These are phyloP conservation scores for Oryctolagus cuniculus DNA, from an alignment of 2,113 vertebrate species.

Conservation along the genomic window DNA sequence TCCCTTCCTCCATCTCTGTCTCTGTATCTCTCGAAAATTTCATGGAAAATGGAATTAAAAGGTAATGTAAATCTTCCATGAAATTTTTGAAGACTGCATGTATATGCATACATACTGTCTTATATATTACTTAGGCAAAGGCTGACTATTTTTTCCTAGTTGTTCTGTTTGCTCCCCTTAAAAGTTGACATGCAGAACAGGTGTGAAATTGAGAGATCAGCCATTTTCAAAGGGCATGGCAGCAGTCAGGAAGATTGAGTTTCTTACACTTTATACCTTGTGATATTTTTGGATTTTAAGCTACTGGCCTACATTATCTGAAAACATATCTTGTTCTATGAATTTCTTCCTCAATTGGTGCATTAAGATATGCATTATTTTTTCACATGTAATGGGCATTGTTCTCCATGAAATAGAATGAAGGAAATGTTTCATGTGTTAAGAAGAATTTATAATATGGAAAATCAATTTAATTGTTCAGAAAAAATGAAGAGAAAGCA, in stretches of 20 bases:
- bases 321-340: constrained; percentile 66
- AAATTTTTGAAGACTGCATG: background rate
- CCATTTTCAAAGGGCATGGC: constrained; percentile 87
- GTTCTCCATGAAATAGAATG: constrained; percentile 48
- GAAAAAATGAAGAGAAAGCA: background rate
- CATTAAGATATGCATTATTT: constrained; percentile 39
- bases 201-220: constrained; percentile 84
- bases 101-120: background rate
- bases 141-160: constrained; percentile 57
- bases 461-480: constrained; percentile 33
- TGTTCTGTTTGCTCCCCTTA: constrained; percentile 53
- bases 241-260: constrained; percentile 83
- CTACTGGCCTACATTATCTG: constrained; percentile 76
- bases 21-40: too few species aligned
- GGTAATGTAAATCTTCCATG: too few species aligned
- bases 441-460: background rate
- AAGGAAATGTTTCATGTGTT: background rate
- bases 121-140: background rate
- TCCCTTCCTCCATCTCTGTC: too few species aligned
- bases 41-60: too few species aligned
- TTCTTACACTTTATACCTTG: constrained; percentile 83
- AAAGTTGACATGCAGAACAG: constrained; percentile 86
- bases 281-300: constrained; percentile 83
- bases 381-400: constrained; percentile 20
- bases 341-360: constrained; percentile 27